phyloP scores from a whole-genome alignment of 2,797 vertebrate species.

The Sebastolobus altivelis region DNA sequence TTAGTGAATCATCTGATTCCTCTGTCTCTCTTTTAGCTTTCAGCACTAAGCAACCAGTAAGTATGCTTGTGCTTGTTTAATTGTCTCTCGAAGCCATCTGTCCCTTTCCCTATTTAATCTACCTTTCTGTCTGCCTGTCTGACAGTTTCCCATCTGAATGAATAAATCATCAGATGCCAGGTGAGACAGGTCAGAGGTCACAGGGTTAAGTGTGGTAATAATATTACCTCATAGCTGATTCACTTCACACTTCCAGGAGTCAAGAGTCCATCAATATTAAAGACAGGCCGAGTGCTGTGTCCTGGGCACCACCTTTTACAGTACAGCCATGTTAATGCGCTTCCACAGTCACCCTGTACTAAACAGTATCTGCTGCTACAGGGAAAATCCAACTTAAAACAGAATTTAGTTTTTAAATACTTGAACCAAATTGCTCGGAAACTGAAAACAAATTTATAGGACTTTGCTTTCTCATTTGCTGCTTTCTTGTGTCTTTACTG shows the following conservation, averaged over 20 bases:
- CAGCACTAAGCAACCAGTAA: neutral
- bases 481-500: neutral
- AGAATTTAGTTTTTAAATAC: neutral
- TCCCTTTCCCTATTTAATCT: constrained; percentile 18
- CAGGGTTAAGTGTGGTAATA: constrained; percentile 54
- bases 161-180: constrained; percentile 61
- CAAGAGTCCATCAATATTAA: constrained; percentile 57
- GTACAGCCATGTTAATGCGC: neutral
- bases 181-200: constrained; percentile 55
- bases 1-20: neutral
- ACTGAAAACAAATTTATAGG: neutral
- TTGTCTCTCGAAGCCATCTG: constrained; percentile 5
- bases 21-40: neutral
- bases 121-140: constrained; percentile 8
- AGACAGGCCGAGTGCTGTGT: constrained; percentile 9
- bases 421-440: neutral
- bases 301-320: constrained; percentile 19
- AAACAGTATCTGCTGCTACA: neutral
- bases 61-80: constrained; percentile 14
- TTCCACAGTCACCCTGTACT: neutral
- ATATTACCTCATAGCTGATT: constrained; percentile 55
- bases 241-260: constrained; percentile 44
- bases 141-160: constrained; percentile 40
- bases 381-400: neutral
- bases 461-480: neutral